Conservation (phyloP, 2,797 vertebrate species). For the Scyliorhinus canicula region DNA sequence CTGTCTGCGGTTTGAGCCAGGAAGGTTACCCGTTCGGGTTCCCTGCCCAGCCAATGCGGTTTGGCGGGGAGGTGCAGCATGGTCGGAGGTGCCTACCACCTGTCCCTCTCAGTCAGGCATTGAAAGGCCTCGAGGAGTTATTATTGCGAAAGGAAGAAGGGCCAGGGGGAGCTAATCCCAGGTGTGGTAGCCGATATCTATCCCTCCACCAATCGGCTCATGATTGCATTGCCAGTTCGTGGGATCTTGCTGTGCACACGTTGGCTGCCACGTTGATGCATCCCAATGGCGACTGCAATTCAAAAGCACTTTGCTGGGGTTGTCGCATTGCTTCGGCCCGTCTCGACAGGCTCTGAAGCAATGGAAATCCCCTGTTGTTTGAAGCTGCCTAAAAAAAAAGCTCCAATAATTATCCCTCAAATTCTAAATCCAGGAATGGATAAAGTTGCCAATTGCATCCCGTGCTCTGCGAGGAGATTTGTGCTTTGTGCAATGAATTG, state of each 20-base stretch:
- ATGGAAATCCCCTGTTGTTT: background rate
- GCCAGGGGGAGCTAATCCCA: too few species aligned
- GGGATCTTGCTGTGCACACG: background rate
- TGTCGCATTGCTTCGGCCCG: too few species aligned
- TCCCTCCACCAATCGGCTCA: background rate
- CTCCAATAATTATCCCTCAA: background rate
- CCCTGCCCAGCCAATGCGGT: too few species aligned
- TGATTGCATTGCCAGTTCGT: background rate
- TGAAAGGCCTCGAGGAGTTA: background rate
- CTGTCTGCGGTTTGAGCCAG: too few species aligned
- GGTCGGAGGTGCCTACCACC: too few species aligned
- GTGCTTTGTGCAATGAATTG: background rate
- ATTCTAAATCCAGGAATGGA: background rate
- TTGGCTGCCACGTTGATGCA: background rate
- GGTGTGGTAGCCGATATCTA: background rate
- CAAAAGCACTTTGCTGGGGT: too few species aligned
- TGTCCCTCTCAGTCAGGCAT: background rate
- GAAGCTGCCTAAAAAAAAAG: too few species aligned
- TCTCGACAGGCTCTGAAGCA: background rate
- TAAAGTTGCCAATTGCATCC: background rate
- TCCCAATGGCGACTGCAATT: background rate
- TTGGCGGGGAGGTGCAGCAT: too few species aligned
- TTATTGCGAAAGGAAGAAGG: background rate
- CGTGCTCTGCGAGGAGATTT: too few species aligned
- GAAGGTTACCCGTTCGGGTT: background rate